Evolutionary conservation across 2,113 vertebrate species (phyloP).

Genomic region (Mastomys natalensis): DNA sequence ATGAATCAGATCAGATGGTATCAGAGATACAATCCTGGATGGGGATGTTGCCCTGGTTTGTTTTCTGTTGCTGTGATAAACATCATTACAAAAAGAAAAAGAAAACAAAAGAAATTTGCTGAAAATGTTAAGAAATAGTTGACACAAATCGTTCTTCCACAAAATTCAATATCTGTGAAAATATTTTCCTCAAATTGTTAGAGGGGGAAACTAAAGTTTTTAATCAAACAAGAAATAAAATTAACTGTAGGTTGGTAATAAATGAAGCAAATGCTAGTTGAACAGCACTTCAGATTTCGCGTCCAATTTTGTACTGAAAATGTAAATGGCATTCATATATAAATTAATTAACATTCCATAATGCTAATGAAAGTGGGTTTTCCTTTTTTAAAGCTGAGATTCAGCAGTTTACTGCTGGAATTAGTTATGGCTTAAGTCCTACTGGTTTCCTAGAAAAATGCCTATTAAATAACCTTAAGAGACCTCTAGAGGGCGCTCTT

Average conservation of each 20-base stretch:
- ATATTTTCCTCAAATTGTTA: not conserved
- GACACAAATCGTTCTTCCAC: not conserved
- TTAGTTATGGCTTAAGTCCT: not conserved
- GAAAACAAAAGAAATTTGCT: not conserved
- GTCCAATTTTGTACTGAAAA: not conserved
- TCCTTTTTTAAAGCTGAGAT: not conserved
- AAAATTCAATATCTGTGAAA: not conserved
- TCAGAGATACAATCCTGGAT: too few relatives aligned
- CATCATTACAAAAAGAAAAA: too few relatives aligned
- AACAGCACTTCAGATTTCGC: not conserved
- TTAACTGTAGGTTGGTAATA: not conserved
- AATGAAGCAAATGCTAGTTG: not conserved
- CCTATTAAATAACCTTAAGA: not conserved
- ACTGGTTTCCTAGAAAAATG: not conserved
- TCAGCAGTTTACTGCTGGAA: not conserved
- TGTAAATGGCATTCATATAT: not conserved
- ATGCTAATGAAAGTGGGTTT: not conserved
- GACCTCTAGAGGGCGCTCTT: constrained; percentile 65
- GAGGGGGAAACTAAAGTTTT: not conserved
- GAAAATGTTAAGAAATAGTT: not conserved
- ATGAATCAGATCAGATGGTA: too few relatives aligned
- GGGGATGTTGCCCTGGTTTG: too few relatives aligned
- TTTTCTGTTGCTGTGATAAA: too few relatives aligned
- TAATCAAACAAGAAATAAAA: not conserved
- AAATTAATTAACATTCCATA: constrained; percentile 9